Conservation (phyloP, 2,113 vertebrate species). For the Apaloderma vittatum region DNA sequence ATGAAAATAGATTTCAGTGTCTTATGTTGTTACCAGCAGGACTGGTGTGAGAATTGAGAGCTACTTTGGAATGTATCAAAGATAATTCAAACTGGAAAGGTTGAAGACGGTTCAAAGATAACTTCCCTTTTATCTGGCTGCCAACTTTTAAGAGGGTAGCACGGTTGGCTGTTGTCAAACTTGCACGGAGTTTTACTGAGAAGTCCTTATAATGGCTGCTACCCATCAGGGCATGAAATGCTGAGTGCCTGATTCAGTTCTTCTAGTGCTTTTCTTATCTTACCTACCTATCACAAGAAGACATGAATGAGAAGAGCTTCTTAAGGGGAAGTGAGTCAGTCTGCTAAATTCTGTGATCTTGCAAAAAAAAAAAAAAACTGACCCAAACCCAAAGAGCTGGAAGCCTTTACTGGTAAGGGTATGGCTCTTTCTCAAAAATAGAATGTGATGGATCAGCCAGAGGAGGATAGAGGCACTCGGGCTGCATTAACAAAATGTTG, state of each 20-base stretch:
- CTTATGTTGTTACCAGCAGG: conserved; percentile 12
- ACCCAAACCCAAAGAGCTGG: conserved; percentile 34
- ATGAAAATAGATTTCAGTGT: conserved; percentile 30
- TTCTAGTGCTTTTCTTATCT: background rate
- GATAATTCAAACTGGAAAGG: conserved; percentile 32
- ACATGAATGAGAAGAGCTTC: conserved; percentile 8
- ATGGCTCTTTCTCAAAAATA: background rate
- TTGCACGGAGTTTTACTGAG: background rate
- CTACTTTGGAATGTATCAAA: conserved; percentile 55
- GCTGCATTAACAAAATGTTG: conserved; percentile 5
- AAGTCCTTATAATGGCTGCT: background rate
- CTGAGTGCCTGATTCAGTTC: background rate
- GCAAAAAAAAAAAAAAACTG: background rate
- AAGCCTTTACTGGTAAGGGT: conserved; percentile 29
- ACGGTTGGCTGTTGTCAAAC: background rate
- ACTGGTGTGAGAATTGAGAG: conserved; percentile 50
- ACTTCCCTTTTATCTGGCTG: background rate
- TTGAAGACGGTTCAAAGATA: conserved; percentile 50
- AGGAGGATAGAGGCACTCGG: background rate
- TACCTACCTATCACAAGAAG: conserved; percentile 29
- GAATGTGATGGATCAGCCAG: conserved; percentile 1
- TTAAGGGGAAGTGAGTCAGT: conserved; percentile 9
- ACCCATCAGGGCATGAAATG: background rate
- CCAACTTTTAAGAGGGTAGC: background rate
- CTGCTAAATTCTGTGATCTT: background rate